Conservation (phyloP, 2,888 invertebrate genomes). For the Amphimallon solstitiale region DNA sequence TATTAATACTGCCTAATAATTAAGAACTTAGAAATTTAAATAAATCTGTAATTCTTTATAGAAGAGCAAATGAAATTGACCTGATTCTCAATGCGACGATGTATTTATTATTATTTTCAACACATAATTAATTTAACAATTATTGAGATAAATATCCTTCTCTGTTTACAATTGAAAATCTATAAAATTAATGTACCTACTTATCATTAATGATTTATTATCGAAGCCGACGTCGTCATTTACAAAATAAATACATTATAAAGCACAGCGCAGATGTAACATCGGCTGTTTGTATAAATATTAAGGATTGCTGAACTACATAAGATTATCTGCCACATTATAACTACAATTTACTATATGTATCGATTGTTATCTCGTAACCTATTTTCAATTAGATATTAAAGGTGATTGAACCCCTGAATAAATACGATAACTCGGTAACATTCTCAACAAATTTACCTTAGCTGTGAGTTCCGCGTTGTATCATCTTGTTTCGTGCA, state of each 20-base stretch:
- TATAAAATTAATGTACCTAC: neutral
- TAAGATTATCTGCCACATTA: slow-evolving; percentile 12
- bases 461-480: neutral
- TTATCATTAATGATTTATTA: slow-evolving; percentile 5
- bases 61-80: too few species aligned
- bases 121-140: too few species aligned
- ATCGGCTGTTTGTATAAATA: slow-evolving; percentile 5
- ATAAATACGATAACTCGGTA: slow-evolving; percentile 26
- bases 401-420: slow-evolving; percentile 39
- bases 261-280: neutral
- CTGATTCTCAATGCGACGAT: too few species aligned
- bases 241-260: slow-evolving; percentile 1
- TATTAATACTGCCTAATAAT: too few species aligned
- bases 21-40: too few species aligned
- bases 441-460: slow-evolving; percentile 4
- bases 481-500: too few species aligned
- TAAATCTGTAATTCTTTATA: too few species aligned
- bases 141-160: too few species aligned
- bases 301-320: slow-evolving; percentile 12
- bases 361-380: slow-evolving; percentile 37
- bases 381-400: slow-evolving; percentile 38
- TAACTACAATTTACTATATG: slow-evolving; percentile 21
- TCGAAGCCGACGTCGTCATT: neutral
- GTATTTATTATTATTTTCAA: too few species aligned
- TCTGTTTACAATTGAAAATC: too few species aligned